These are phyloP conservation scores for Eulithis prunata DNA, from an alignment of 2,888 invertebrate species.

Conservation along the genomic window DNA sequence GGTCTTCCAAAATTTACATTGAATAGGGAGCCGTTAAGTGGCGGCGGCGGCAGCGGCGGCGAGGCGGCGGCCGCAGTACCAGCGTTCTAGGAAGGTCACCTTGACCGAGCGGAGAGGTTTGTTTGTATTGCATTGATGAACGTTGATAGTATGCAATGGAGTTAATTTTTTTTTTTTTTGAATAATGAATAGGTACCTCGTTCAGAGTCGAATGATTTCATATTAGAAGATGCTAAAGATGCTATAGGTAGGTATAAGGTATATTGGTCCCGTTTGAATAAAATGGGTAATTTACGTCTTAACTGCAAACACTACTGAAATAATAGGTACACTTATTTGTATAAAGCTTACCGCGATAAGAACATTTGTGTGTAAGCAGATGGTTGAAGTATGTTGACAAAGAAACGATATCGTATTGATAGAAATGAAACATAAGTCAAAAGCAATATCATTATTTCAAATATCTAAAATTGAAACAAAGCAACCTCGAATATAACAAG, in stretches of 20 bases:
- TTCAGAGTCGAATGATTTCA: conserved; percentile 29
- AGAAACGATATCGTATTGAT: conserved; percentile 32
- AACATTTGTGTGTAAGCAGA: conserved; percentile 14
- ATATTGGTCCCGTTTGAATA: conserved; percentile 5
- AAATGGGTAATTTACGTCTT: neutral
- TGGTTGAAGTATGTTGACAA: conserved; percentile 36
- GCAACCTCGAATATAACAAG: conserved; percentile 38
- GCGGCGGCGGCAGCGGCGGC: conserved; percentile 50
- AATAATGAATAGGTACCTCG: conserved; percentile 38
- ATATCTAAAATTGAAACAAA: conserved; percentile 37
- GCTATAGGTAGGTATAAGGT: conserved; percentile 11
- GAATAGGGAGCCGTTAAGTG: conserved; percentile 73
- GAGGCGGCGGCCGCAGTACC: conserved; percentile 59
- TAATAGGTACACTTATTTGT: conserved; percentile 13
- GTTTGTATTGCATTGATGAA: conserved; percentile 50
- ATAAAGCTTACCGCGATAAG: conserved; percentile 7
- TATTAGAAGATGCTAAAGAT: neutral
- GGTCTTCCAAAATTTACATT: conserved; percentile 75
- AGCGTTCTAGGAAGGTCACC: conserved; percentile 75
- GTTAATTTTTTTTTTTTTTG: conserved; percentile 45
- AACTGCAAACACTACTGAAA: conserved; percentile 12
- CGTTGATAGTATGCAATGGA: conserved; percentile 40
- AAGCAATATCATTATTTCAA: neutral
- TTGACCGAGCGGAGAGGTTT: conserved; percentile 67
- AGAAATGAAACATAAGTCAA: conserved; percentile 40